These are phyloP conservation scores for Sacculina carcini DNA, from an alignment of 2,888 invertebrate genomes.

Conservation along the genomic window DNA sequence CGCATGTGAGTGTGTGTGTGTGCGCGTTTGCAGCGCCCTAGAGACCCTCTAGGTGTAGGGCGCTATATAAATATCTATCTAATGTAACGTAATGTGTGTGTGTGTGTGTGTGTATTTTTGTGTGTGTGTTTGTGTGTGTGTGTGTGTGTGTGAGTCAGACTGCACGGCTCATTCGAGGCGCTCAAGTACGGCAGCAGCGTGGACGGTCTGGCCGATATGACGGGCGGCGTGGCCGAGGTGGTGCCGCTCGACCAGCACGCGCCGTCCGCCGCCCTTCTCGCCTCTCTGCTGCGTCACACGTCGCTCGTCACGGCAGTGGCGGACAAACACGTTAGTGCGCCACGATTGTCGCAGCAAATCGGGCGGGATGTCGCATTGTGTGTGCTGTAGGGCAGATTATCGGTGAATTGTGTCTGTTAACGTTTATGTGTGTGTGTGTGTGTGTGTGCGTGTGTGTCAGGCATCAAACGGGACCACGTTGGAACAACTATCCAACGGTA, in stretches of 20 bases:
- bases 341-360: too few species aligned
- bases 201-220: constrained; percentile 62
- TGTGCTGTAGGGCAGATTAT: too few species aligned
- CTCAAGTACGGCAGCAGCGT: constrained; percentile 67
- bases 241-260: constrained; percentile 42
- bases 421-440: too few species aligned
- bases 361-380: too few species aligned
- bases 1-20: too few species aligned
- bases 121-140: neutral
- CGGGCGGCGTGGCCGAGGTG: constrained; percentile 66
- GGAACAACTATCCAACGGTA: constrained; percentile 37
- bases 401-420: too few species aligned
- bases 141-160: constrained; percentile 24
- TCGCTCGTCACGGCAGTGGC: constrained; percentile 56
- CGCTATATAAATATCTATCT: too few species aligned
- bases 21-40: too few species aligned
- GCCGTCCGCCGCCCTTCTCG: constrained; percentile 37
- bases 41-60: too few species aligned
- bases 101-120: neutral
- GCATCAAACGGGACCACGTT: neutral
- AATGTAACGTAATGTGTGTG: too few species aligned
- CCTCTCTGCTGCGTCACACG: constrained; percentile 46
- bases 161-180: constrained; percentile 79
- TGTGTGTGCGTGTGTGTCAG: neutral
- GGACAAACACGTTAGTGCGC: constrained; percentile 19